These are phyloP conservation scores for Meandrina meandrites DNA, from an alignment of 92 coral and sea anemone genomes.

Conservation along the genomic window DNA sequence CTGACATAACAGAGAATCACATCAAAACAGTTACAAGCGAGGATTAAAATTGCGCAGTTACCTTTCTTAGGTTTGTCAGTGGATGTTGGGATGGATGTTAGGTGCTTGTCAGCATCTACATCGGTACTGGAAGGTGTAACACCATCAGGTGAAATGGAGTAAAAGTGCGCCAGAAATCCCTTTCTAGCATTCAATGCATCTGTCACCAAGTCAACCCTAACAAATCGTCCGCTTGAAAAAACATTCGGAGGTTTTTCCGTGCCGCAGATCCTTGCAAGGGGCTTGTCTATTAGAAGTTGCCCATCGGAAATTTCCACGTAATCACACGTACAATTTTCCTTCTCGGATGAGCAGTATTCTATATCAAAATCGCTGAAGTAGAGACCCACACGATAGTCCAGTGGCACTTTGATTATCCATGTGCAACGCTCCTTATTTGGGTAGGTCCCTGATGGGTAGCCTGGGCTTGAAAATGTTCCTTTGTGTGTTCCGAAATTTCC, in stretches of 20 bases:
- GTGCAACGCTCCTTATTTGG: constrained; percentile 21
- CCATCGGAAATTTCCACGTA: constrained; percentile 27
- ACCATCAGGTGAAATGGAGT: constrained; percentile 28
- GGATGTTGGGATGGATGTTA: neutral
- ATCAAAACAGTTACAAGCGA: neutral
- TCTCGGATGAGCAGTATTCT: neutral
- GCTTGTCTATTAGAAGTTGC: constrained; percentile 19
- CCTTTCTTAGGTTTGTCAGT: constrained; percentile 13
- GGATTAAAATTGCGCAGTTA: neutral
- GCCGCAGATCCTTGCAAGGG: constrained; percentile 14
- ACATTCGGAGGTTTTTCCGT: neutral
- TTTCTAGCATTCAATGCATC: neutral
- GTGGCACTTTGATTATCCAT: constrained; percentile 34
- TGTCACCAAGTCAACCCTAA: constrained; percentile 31
- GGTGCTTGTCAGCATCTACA: neutral
- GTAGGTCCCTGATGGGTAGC: constrained; percentile 21
- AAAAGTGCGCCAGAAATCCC: constrained; percentile 23
- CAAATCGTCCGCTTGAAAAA: constrained; percentile 24
- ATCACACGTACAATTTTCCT: constrained; percentile 15
- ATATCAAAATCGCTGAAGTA: constrained; percentile 22
- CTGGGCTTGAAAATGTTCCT: constrained; percentile 29
- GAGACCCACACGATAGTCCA: constrained; percentile 15
- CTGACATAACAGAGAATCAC: neutral
- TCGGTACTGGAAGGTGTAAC: constrained; percentile 7
- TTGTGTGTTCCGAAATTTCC: constrained; percentile 28